Conservation (phyloP, 2,113 vertebrate genomes). For the Neopipo cinnamomea region DNA sequence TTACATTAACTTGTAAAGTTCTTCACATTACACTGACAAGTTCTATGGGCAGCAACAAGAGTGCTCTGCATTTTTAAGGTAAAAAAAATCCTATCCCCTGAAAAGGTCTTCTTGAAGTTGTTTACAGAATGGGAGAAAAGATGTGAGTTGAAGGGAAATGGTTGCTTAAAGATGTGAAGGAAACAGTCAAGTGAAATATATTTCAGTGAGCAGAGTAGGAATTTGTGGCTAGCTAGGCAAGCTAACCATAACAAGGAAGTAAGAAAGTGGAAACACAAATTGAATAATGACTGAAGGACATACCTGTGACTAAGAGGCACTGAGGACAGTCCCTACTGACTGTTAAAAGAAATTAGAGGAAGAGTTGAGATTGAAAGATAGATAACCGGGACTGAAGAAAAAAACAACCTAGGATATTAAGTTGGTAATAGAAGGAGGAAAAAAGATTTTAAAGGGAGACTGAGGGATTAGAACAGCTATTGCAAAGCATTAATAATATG, state of each 20-base stretch:
- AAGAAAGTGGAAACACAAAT: not conserved
- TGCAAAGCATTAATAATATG: not conserved
- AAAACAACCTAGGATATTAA: not conserved
- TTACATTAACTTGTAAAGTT: not conserved
- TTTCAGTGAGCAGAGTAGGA: not conserved
- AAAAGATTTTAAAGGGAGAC: not conserved
- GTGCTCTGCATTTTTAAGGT: not conserved
- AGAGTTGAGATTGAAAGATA: not conserved
- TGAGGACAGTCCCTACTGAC: not conserved
- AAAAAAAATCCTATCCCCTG: not conserved
- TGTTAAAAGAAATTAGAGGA: not conserved
- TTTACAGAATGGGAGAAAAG: not conserved
- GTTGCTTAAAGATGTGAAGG: not conserved
- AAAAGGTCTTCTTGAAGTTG: not conserved
- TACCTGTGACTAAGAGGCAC: not conserved
- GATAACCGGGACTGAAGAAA: not conserved
- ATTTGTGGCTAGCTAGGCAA: not conserved
- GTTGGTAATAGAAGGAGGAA: not conserved
- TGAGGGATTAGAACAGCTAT: not conserved
- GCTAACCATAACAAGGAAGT: not conserved
- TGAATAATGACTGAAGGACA: not conserved
- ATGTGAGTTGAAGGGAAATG: not conserved
- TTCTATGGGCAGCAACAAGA: not conserved
- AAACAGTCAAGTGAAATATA: not conserved
- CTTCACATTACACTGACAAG: not conserved